Evolutionary conservation across 2,797 vertebrate genomes (phyloP).

Genomic region (Macroramphosus scolopax): DNA sequence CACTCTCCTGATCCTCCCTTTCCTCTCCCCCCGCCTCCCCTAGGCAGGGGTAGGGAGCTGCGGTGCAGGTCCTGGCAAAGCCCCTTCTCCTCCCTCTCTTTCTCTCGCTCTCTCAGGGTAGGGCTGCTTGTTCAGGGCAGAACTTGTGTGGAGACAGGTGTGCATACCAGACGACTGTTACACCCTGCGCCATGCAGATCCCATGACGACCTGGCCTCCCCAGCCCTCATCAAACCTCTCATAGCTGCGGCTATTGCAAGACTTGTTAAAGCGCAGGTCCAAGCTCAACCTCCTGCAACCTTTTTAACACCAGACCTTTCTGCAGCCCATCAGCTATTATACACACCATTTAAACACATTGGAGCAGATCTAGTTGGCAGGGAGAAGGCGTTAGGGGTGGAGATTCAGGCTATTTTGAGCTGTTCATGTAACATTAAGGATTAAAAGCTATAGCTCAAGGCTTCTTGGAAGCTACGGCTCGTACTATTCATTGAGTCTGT

Average conservation of each 20-base stretch:
- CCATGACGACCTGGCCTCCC: conserved; percentile 62
- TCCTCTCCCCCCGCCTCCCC: conserved; percentile 37
- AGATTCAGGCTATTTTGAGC: conserved; percentile 66
- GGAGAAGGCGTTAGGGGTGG: conserved; percentile 29
- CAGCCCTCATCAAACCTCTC: conserved; percentile 41
- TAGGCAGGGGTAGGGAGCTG: conserved; percentile 64
- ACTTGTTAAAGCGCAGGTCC: conserved; percentile 38
- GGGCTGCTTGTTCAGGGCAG: conserved; percentile 37
- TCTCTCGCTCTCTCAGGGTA: conserved; percentile 37
- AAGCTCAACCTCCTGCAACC: conserved; percentile 30
- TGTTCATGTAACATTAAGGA: conserved; percentile 67
- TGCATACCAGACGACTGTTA: conserved; percentile 77
- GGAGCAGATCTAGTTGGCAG: conserved; percentile 36
- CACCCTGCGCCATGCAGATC: conserved; percentile 50
- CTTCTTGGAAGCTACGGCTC: conserved; percentile 56
- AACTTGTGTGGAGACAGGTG: conserved; percentile 74
- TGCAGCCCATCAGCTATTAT: conserved; percentile 35
- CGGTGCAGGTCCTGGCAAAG: conserved; percentile 75
- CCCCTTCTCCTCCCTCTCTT: conserved; percentile 24
- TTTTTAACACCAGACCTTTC: conserved; percentile 34
- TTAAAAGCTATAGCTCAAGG: conserved; percentile 59
- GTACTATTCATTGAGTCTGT: conserved; percentile 37
- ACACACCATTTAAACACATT: conserved; percentile 37
- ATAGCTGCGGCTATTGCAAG: conserved; percentile 13
- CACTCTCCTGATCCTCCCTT: conserved; percentile 29